phyloP scores from a whole-genome alignment of 1,140 invertebrate species.

The Drosophila fuyamai region DNA sequence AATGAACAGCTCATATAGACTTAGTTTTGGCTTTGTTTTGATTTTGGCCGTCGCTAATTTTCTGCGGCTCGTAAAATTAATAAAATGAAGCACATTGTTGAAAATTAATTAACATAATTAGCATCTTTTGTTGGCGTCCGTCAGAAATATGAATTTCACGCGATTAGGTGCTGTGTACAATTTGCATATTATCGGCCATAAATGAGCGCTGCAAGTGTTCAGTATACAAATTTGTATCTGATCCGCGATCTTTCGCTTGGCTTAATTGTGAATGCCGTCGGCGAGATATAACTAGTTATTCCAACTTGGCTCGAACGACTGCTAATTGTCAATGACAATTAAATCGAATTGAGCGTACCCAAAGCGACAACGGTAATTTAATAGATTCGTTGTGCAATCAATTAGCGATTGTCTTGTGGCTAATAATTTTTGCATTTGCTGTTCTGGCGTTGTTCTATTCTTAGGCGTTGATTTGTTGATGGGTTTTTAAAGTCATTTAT shows the following conservation, averaged over 20 bases:
- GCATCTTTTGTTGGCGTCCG: slow-evolving; percentile 53
- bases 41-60: slow-evolving; percentile 64
- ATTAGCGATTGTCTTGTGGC: slow-evolving; percentile 38
- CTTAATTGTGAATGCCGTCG: slow-evolving; percentile 72
- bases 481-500: not conserved
- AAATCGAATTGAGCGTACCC: slow-evolving; percentile 38
- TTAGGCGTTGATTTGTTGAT: not conserved
- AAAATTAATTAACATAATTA: slow-evolving; percentile 77
- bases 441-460: not conserved
- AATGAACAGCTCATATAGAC: slow-evolving; percentile 1
- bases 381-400: slow-evolving; percentile 58
- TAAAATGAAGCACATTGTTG: slow-evolving; percentile 71
- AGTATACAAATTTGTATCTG: slow-evolving; percentile 8
- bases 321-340: slow-evolving; percentile 64
- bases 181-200: slow-evolving; percentile 50
- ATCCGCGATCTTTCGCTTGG: slow-evolving; percentile 21
- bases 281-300: slow-evolving; percentile 50
- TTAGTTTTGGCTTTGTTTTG: slow-evolving; percentile 28
- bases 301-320: slow-evolving; percentile 6
- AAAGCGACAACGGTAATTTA: slow-evolving; percentile 51
- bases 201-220: slow-evolving; percentile 30
- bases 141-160: slow-evolving; percentile 32
- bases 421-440: slow-evolving; percentile 12
- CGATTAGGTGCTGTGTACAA: slow-evolving; percentile 38
- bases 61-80: slow-evolving; percentile 78